Percentiles rank a stretch among this genome's conserved stretches.
phyloP scores from a whole-genome alignment of 2,113 vertebrate species.

The Pimephales promelas region DNA sequence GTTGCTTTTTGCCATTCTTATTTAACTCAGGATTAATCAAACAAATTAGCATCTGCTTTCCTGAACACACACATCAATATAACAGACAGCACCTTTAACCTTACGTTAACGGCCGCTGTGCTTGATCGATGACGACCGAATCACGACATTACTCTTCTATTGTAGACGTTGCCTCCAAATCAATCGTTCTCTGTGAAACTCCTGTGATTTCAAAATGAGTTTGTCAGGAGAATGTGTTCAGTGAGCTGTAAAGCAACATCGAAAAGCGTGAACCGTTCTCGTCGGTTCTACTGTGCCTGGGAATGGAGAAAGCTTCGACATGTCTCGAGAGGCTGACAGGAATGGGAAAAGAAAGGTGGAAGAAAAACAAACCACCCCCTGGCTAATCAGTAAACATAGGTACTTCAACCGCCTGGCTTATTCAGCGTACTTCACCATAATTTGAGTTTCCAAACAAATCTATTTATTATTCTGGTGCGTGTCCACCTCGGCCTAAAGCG shows the following conservation, averaged over 20 bases:
- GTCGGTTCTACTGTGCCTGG: background rate
- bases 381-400: slow-evolving; percentile 43
- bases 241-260: background rate
- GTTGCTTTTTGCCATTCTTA: background rate
- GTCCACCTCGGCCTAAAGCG: background rate
- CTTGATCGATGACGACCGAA: background rate
- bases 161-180: background rate
- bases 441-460: slow-evolving; percentile 56
- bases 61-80: slow-evolving; percentile 13
- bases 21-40: slow-evolving; percentile 10
- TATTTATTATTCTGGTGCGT: slow-evolving; percentile 49
- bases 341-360: background rate
- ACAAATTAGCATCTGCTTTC: background rate
- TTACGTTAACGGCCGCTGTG: no score
- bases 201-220: background rate
- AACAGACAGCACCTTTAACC: background rate
- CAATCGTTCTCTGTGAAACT: background rate
- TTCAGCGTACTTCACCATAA: slow-evolving; percentile 43
- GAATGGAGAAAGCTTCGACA: background rate
- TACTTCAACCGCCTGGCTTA: background rate
- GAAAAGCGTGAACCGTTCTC: background rate
- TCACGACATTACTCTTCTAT: background rate
- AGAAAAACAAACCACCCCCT: background rate
- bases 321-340: background rate
- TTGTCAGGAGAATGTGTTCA: slow-evolving; percentile 7